These are phyloP conservation scores for Pipistrellus pygmaeus DNA, from an alignment of 2,797 vertebrate genomes.

Conservation along the genomic window DNA sequence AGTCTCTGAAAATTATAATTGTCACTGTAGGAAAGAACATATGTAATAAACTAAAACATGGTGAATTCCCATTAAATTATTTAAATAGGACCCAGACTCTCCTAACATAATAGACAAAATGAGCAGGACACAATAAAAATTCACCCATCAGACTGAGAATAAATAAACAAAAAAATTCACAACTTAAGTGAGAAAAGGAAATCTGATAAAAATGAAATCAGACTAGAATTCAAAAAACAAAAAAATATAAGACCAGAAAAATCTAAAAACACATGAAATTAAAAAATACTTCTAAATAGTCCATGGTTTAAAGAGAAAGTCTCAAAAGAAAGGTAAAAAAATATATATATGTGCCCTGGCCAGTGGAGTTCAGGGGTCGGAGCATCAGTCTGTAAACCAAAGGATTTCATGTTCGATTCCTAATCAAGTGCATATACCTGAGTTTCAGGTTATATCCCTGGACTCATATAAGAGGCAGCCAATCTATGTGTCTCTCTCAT, in stretches of 20 bases:
- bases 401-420: neutral
- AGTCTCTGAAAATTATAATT: slow-evolving; percentile 12
- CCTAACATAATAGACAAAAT: slow-evolving; percentile 22
- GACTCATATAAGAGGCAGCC: neutral
- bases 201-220: slow-evolving; percentile 10
- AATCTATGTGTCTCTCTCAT: neutral
- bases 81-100: neutral
- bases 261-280: neutral
- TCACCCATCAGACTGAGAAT: neutral
- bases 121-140: slow-evolving; percentile 8
- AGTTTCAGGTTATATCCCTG: neutral
- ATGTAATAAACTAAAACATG: neutral
- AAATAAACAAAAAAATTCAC: neutral
- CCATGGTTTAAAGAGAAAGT: neutral
- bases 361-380: neutral
- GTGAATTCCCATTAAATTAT: neutral
- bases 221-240: neutral
- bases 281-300: slow-evolving; percentile 1
- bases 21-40: neutral
- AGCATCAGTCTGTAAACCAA: neutral
- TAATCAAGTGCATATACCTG: neutral
- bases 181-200: neutral
- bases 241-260: neutral
- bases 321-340: neutral
- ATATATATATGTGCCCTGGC: neutral